Evolutionary conservation across 2,888 invertebrate genomes (phyloP).

Genomic region (Melanotus villosus): DNA sequence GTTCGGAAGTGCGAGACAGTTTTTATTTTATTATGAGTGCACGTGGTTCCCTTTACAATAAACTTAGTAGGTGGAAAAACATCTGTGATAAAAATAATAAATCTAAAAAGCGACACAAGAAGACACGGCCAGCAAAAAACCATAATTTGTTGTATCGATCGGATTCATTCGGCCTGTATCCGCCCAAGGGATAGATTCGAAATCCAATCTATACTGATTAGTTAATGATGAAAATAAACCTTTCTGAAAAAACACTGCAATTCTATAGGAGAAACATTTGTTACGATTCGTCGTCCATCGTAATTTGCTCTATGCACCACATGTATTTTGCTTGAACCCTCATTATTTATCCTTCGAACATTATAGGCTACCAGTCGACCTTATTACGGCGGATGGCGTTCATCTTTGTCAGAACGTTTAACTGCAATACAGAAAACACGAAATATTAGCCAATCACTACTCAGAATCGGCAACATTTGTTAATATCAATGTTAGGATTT

Average conservation of each 20-base stretch:
- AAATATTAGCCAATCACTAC: too few relatives aligned
- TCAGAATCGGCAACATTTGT: too few relatives aligned
- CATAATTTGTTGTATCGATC: conserved; percentile 41
- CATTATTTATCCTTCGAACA: conserved; percentile 20
- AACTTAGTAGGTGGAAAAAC: conserved; percentile 22
- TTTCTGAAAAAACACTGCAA: conserved; percentile 47
- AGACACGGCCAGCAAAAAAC: conserved; percentile 17
- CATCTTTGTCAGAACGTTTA: neutral
- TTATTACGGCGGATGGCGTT: neutral
- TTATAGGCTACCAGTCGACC: neutral
- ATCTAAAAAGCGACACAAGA: conserved; percentile 16
- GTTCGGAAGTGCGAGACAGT: neutral
- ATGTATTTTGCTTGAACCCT: conserved; percentile 44
- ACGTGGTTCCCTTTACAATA: conserved; percentile 8
- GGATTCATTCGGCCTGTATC: conserved; percentile 18
- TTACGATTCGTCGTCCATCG: conserved; percentile 50
- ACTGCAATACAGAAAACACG: neutral
- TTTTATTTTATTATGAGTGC: conserved; percentile 8
- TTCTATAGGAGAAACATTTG: conserved; percentile 50
- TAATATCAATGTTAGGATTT: too few relatives aligned
- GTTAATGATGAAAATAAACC: conserved; percentile 54
- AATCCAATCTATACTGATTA: conserved; percentile 54
- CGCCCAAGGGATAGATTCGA: conserved; percentile 50
- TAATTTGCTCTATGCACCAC: conserved; percentile 51
- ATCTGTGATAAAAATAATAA: conserved; percentile 31